Evolutionary conservation across 1,140 invertebrate genomes (phyloP).

Genomic region (Achroia grisella): DNA sequence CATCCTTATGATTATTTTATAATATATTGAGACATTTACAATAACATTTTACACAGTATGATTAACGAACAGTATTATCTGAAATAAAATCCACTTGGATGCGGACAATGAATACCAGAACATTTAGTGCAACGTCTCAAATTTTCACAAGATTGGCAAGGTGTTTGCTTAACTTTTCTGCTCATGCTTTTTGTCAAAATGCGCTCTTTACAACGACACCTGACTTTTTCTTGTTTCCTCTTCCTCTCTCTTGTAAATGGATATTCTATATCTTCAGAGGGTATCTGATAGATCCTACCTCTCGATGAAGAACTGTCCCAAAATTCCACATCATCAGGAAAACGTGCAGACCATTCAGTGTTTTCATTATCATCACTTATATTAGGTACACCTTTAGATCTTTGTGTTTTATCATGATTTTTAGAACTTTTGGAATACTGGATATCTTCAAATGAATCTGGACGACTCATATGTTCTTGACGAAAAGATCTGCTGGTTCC

Average conservation of each 20-base stretch:
- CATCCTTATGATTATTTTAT: too few relatives aligned
- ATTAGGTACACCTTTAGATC: neutral
- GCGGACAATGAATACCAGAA: constrained; percentile 1
- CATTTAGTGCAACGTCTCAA: constrained; percentile 2
- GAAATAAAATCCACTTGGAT: constrained; percentile 4
- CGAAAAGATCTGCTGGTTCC: neutral
- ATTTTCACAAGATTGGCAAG: neutral
- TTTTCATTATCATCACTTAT: constrained; percentile 1
- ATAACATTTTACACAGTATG: too few relatives aligned
- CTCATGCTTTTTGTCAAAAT: neutral
- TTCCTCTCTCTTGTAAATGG: neutral
- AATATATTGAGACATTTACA: too few relatives aligned
- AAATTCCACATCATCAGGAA: neutral
- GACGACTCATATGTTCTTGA: neutral
- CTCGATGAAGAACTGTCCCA: neutral
- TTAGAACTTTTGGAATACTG: neutral
- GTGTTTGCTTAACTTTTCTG: neutral
- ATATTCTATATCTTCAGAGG: neutral
- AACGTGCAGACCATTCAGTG: neutral
- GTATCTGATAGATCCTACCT: neutral
- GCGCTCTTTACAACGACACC: neutral
- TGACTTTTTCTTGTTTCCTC: neutral
- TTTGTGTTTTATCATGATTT: neutral
- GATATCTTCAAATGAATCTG: neutral
- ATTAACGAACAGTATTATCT: neutral